A percentile compares a stretch with the other conserved stretches of the same genome.
Evolutionary conservation across 1,140 invertebrate species (phyloP).

Genomic region (Charaxes varanes): DNA sequence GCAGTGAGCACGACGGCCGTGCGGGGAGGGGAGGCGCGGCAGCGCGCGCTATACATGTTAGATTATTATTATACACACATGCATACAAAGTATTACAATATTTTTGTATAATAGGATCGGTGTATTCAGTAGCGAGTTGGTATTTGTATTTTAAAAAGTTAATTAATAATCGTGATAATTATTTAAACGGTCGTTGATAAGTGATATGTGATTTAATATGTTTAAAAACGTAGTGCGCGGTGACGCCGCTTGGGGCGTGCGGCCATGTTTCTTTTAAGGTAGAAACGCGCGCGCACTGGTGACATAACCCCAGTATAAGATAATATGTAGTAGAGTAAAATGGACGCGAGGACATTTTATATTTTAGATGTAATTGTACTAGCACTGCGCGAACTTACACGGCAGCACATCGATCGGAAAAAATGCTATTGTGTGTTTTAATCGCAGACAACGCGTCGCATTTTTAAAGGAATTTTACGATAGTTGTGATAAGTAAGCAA

Average conservation of each 20-base stretch:
- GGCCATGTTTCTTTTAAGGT: slow-evolving; percentile 39
- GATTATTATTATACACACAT: slow-evolving; percentile 57
- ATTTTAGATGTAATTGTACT: slow-evolving; percentile 2
- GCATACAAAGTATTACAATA: slow-evolving; percentile 63
- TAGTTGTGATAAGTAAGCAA: background rate
- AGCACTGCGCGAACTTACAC: slow-evolving; percentile 11
- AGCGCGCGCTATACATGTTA: slow-evolving; percentile 49
- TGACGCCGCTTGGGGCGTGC: slow-evolving; percentile 58
- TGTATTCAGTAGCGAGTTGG: slow-evolving; percentile 65
- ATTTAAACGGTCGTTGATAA: slow-evolving; percentile 44
- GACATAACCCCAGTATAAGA: slow-evolving; percentile 7
- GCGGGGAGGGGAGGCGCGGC: slow-evolving; percentile 33
- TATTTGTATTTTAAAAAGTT: slow-evolving; percentile 57
- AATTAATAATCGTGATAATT: slow-evolving; percentile 48
- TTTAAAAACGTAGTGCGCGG: slow-evolving; percentile 45
- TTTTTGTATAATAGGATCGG: slow-evolving; percentile 69
- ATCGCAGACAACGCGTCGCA: slow-evolving; percentile 8
- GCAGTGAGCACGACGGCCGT: too few species aligned
- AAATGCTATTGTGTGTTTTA: slow-evolving; percentile 24
- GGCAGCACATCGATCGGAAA: slow-evolving; percentile 9
- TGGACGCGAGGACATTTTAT: background rate
- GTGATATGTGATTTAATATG: slow-evolving; percentile 50
- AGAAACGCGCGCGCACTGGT: slow-evolving; percentile 13
- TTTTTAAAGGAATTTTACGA: slow-evolving; percentile 18
- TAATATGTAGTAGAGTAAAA: background rate